Base-by-base conservation (phyloP, 1,140 invertebrate species). In the Bombus pascuorum region DNA sequence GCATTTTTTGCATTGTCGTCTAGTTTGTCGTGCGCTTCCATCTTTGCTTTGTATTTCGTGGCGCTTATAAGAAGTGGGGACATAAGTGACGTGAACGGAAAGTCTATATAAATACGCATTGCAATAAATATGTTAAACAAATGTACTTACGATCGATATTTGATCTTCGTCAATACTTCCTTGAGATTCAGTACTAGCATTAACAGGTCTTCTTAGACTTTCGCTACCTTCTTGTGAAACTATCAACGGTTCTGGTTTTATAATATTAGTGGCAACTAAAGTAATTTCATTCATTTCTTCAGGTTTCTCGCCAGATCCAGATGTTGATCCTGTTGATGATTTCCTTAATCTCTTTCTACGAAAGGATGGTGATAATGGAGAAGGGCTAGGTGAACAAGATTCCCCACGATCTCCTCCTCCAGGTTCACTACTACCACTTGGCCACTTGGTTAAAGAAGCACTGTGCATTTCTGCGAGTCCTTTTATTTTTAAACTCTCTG, bases 401-500 rank as follows among this genome's bases (percentile, higher is more conserved):
- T 95, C 94, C 1, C 93, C 94, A 39, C 94, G 83, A 85, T 94
- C 93, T 28, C 87, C 93, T 86, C 93, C 93, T 34, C 90, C 92
- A 44, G 89, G 89, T 68, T 93, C 92, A 22, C 92, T 92, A 65
- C 88, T 92, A 85, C 95, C 96, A 85, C 96, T 96, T 85, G 96
- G 96, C 76, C 96, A 96, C 87, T 97, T 96, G 73, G 96, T 97
- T 44, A 97, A 94, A 25, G 96, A 97, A 34, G 97, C 96, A 68
- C 97, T 96, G 81, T 97, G 97, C 96, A 98, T 98, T 94, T 98
- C 98, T 71, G 98, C 97, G 37, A 98, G 95, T 42, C 98, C 97
- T 96, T 98, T 98, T 65, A 98, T 98, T 95, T 98, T 98, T 68
- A 98, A 96, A 91, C 97, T 97, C 94, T 98, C 98, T 18, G 98